These are phyloP conservation scores for Mesopsocus fuscifrons DNA, from an alignment of 2,888 invertebrate genomes.

Conservation along the genomic window DNA sequence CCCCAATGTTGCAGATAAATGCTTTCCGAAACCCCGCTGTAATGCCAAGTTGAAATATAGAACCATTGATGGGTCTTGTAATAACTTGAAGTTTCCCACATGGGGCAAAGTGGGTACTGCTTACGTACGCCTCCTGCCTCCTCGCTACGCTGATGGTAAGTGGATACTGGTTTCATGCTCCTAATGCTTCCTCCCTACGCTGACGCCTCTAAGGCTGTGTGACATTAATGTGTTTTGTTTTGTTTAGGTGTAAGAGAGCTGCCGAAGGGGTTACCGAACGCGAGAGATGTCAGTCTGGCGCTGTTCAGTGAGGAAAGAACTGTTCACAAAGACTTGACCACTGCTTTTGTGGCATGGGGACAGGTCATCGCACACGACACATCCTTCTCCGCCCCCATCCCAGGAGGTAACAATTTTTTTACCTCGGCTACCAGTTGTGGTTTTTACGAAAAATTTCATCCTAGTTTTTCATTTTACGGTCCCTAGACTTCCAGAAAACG, in stretches of 20 bases:
- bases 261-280: too few relatives aligned
- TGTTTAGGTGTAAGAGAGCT: too few relatives aligned
- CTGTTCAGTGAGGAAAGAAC: slow-evolving; percentile 48
- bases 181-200: too few relatives aligned
- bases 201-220: too few relatives aligned
- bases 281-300: slow-evolving; percentile 45
- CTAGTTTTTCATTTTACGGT: neutral
- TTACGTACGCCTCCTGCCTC: slow-evolving; percentile 16
- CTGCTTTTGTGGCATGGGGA: slow-evolving; percentile 52
- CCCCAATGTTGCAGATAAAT: neutral
- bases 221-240: too few relatives aligned
- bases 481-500: too few relatives aligned
- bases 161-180: neutral
- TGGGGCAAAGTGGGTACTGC: slow-evolving; percentile 63
- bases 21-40: slow-evolving; percentile 34
- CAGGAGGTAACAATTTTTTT: too few relatives aligned
- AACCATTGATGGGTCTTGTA: slow-evolving; percentile 83
- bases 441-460: neutral
- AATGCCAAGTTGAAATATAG: slow-evolving; percentile 33
- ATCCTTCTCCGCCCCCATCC: neutral
- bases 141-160: slow-evolving; percentile 17
- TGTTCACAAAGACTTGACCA: slow-evolving; percentile 48
- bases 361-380: neutral
- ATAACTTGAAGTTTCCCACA: slow-evolving; percentile 65
- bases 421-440: too few relatives aligned